Conservation (phyloP, 2,113 vertebrate species). For the Theristicus caerulescens region DNA sequence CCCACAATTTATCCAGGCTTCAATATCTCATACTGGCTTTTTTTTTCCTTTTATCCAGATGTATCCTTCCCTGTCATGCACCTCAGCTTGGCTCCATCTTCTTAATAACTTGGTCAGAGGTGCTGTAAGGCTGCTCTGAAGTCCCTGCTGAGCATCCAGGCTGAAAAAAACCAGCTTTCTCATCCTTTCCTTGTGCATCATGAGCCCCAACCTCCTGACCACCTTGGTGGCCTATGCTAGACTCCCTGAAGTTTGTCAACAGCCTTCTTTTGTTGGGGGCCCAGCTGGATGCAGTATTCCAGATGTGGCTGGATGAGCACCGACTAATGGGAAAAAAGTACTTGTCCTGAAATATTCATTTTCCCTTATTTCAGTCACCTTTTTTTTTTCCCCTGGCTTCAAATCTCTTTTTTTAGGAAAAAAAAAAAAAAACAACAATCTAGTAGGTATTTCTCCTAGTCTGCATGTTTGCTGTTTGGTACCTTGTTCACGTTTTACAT, state of each 20-base stretch:
- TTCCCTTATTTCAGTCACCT: not conserved
- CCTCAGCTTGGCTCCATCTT: not conserved
- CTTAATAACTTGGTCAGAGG: not conserved
- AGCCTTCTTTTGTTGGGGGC: not conserved
- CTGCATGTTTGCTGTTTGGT: not conserved
- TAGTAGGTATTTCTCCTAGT: not conserved
- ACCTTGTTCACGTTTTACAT: not conserved
- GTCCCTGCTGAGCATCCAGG: not conserved
- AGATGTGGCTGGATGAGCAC: not conserved
- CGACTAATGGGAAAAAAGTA: not conserved
- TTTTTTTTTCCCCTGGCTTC: not conserved
- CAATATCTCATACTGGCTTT: not conserved
- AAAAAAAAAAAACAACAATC: not conserved
- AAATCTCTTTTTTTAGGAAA: not conserved
- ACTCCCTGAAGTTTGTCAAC: conserved; percentile 34
- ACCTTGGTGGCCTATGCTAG: not conserved
- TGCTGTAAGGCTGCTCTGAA: not conserved
- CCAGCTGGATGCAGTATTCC: not conserved
- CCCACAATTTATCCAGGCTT: not conserved
- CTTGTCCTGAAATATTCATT: not conserved
- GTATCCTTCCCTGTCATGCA: not conserved
- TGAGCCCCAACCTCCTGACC: not conserved
- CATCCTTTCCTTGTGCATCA: not conserved
- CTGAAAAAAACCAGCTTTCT: not conserved
- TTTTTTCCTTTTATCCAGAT: not conserved